Percentiles rank a stretch among this genome's conserved stretches.
Evolutionary conservation across 2,113 vertebrate species (phyloP).

Genomic region (Isurus oxyrinchus): DNA sequence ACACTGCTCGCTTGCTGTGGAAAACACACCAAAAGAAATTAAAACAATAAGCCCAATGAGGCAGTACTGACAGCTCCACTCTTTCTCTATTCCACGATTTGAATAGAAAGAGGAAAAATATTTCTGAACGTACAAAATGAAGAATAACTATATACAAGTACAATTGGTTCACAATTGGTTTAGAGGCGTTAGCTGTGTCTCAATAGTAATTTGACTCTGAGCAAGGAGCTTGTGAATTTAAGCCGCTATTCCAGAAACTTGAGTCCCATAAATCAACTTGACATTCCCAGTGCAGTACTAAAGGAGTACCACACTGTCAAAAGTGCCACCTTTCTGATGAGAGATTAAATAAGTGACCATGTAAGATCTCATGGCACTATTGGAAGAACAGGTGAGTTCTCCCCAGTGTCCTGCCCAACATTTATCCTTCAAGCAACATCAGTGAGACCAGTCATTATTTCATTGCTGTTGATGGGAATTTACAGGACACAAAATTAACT

Average conservation of each 20-base stretch:
- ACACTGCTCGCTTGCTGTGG: conserved; percentile 40
- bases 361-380: not conserved
- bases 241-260: not conserved
- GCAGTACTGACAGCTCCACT: not conserved
- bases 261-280: not conserved
- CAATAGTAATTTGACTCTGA: not conserved
- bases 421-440: not conserved
- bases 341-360: not conserved
- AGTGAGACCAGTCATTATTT: not conserved
- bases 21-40: not conserved
- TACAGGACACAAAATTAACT: not conserved
- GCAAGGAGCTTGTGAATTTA: not conserved
- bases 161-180: not conserved
- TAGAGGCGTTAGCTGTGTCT: not conserved
- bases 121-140: not conserved
- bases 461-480: not conserved
- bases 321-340: not conserved
- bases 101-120: not conserved
- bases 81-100: no score
- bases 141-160: not conserved
- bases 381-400: not conserved
- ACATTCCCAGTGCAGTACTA: not conserved
- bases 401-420: not conserved
- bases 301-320: not conserved
- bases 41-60: not conserved